A percentile compares a stretch with the other conserved stretches of the same genome.
phyloP scores from a whole-genome alignment of 2,113 vertebrate genomes.

The Laticauda laticaudata region DNA sequence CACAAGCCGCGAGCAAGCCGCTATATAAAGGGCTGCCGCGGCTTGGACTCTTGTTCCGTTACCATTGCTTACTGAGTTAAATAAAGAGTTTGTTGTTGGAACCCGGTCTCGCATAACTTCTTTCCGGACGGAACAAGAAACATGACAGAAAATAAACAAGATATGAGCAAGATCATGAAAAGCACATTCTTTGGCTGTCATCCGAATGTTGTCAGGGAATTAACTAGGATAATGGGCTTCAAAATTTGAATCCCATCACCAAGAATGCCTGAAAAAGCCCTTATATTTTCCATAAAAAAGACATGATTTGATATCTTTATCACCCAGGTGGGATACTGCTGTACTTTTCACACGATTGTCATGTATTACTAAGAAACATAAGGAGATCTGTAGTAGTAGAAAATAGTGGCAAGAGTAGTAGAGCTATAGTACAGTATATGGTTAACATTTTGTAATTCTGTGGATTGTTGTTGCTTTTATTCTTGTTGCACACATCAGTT shows the following conservation, averaged over 20 bases:
- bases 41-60: no score
- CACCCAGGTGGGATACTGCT: not conserved
- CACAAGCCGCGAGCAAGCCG: no score
- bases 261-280: not conserved
- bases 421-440: not conserved
- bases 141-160: not conserved
- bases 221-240: not conserved
- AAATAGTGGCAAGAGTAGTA: not conserved
- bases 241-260: not conserved
- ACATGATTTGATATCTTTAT: not conserved
- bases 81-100: no score
- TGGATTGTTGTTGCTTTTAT: not conserved
- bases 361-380: not conserved
- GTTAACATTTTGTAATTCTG: not conserved
- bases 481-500: not conserved
- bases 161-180: not conserved
- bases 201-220: not conserved
- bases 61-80: no score
- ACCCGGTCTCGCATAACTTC: no score
- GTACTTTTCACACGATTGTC: not conserved
- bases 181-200: not conserved
- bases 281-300: no score
- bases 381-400: not conserved
- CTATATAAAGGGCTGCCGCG: no score
- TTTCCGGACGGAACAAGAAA: not conserved